Conservation (phyloP, 2,888 invertebrate species). For the Microctonus aethiopoides region DNA sequence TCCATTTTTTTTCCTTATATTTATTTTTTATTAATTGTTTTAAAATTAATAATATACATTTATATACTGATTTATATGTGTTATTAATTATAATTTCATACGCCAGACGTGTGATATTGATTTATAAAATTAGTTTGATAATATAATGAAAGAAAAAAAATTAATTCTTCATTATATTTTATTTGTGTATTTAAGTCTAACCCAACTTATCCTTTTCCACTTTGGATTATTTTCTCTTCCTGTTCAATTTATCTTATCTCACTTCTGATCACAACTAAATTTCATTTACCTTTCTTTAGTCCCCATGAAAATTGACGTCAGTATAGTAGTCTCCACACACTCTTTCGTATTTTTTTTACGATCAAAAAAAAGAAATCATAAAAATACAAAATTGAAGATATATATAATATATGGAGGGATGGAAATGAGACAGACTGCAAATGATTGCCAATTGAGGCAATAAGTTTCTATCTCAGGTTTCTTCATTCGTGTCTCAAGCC, state of each 20-base stretch:
- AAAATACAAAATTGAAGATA: not conserved
- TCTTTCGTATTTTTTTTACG: not conserved
- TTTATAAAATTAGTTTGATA: not conserved
- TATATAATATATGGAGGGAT: not conserved
- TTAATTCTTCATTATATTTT: not conserved
- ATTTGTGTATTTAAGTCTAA: too few relatives aligned
- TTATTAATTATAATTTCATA: too few relatives aligned
- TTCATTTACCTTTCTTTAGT: not conserved
- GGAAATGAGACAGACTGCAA: not conserved
- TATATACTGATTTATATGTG: too few relatives aligned
- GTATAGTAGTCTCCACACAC: not conserved
- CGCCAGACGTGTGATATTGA: not conserved
- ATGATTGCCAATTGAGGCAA: not conserved
- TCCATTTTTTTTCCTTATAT: too few relatives aligned
- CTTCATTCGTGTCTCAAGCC: not conserved
- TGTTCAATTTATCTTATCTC: not conserved
- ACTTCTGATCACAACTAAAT: not conserved
- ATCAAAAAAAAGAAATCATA: not conserved
- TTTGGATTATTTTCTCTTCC: not conserved
- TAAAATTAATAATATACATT: not conserved
- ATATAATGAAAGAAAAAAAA: not conserved
- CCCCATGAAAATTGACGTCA: not conserved
- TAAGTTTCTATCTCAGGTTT: slow-evolving; percentile 3
- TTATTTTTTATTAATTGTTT: not conserved
- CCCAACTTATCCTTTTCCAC: not conserved